Conservation (phyloP, 2,797 vertebrate species). For the Epinephelus coioides region DNA sequence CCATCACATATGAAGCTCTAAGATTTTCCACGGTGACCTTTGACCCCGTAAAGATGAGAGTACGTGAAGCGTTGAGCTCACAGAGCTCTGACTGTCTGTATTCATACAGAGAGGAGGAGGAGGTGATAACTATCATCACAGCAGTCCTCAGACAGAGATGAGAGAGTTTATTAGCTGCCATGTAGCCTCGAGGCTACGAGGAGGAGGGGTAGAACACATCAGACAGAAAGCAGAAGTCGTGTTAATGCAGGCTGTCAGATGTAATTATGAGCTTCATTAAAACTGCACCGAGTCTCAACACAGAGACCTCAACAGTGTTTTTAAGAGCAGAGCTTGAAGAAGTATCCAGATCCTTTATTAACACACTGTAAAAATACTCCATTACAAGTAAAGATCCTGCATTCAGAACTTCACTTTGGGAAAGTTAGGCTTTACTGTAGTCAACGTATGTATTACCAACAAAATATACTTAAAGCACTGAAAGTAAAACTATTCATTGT, state of each 20-base stretch:
- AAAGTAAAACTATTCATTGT: too few species aligned
- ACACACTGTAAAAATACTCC: neutral
- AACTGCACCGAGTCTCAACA: slow-evolving; percentile 27
- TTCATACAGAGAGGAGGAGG: neutral
- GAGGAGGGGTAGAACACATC: slow-evolving; percentile 30
- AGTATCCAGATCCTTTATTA: neutral
- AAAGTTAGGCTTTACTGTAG: too few species aligned
- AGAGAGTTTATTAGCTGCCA: slow-evolving; percentile 50
- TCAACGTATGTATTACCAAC: too few species aligned
- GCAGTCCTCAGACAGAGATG: slow-evolving; percentile 37
- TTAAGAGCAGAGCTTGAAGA: neutral
- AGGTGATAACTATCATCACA: slow-evolving; percentile 44
- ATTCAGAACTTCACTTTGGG: too few species aligned
- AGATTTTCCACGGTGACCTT: slow-evolving; percentile 17
- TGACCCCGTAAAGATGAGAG: slow-evolving; percentile 9
- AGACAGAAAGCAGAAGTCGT: slow-evolving; percentile 46
- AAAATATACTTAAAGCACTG: neutral
- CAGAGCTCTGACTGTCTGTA: neutral
- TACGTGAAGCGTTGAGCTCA: slow-evolving; percentile 2
- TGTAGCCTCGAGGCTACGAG: slow-evolving; percentile 48
- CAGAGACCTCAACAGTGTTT: slow-evolving; percentile 20
- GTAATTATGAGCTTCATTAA: slow-evolving; percentile 62
- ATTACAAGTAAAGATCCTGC: neutral
- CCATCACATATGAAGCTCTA: neutral
- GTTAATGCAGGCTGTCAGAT: slow-evolving; percentile 56